Percentiles rank a stretch among this genome's conserved stretches.
These are phyloP conservation scores for Poecilus cupreus DNA, from an alignment of 2,888 invertebrate genomes.

Conservation along the genomic window DNA sequence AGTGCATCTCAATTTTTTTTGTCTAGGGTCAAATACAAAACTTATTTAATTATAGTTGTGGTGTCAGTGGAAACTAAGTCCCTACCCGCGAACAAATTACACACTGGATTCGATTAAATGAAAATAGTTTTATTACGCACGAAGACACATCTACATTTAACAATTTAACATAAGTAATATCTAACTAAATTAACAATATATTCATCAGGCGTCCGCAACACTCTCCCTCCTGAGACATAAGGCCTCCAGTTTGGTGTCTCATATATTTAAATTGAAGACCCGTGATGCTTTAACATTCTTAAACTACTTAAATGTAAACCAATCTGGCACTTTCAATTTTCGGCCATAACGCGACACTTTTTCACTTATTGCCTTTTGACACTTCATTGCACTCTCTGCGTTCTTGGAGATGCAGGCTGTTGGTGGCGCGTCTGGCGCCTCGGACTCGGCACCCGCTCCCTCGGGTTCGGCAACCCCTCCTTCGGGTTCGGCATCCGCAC, in stretches of 20 bases:
- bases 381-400: neutral
- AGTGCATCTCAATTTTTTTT: no score
- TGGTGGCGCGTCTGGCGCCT: neutral
- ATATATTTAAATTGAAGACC: neutral
- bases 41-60: no score
- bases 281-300: neutral
- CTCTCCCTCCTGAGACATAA: neutral
- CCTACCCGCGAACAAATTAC: no score
- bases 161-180: no score
- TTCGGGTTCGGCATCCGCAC: no score
- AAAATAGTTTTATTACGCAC: no score
- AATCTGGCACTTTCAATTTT: neutral
- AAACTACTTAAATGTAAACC: neutral
- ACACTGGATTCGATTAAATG: no score
- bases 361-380: neutral
- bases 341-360: neutral
- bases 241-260: neutral
- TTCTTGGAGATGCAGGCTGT: neutral
- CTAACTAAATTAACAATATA: neutral
- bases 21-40: no score
- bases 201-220: neutral
- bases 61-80: no score
- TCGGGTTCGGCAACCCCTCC: no score
- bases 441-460: no score
- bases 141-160: no score